These are phyloP conservation scores for Monarcha castaneiventris DNA, from an alignment of 2,113 vertebrate genomes.

Conservation along the genomic window DNA sequence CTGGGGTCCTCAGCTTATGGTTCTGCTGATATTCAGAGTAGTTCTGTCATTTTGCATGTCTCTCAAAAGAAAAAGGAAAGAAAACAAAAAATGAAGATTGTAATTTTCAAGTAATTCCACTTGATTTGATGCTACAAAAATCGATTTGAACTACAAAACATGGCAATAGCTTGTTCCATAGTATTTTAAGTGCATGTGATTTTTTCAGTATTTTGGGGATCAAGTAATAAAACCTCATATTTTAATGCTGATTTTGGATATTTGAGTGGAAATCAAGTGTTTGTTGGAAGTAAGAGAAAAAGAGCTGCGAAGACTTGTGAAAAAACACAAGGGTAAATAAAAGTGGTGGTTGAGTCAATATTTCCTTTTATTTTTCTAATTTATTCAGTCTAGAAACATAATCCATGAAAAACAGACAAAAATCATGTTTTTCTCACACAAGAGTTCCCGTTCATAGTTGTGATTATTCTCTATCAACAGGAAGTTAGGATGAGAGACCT, in stretches of 20 bases:
- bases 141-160: not conserved
- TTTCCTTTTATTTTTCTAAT: constrained; percentile 15
- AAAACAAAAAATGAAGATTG: not conserved
- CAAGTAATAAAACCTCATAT: not conserved
- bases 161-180: not conserved
- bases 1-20: not conserved
- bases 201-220: not conserved
- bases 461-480: not conserved
- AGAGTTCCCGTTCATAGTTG: not conserved
- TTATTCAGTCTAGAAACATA: not conserved
- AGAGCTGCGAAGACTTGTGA: not conserved
- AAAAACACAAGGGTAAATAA: not conserved
- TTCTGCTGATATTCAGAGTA: not conserved
- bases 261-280: not conserved
- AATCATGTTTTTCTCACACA: not conserved
- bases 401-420: not conserved
- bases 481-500: not conserved
- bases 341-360: not conserved
- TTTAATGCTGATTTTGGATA: not conserved
- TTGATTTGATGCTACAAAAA: not conserved
- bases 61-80: not conserved
- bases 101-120: not conserved
- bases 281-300: not conserved
- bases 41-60: not conserved
- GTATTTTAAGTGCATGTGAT: not conserved